Conservation (phyloP, 1,140 invertebrate species). For the Sycophila sp. region DNA sequence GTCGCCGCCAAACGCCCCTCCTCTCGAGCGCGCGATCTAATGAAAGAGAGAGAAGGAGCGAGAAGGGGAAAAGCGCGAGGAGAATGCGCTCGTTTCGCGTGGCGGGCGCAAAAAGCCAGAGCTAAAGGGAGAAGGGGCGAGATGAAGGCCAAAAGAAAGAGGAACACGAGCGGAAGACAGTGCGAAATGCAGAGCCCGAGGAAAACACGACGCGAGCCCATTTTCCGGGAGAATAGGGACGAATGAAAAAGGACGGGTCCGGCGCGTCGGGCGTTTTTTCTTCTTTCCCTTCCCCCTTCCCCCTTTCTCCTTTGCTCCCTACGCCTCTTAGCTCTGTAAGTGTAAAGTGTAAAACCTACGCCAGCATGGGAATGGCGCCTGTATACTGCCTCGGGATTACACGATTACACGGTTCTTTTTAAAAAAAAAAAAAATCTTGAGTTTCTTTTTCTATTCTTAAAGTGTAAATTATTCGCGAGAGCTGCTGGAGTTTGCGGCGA, state of each 20-base stretch:
- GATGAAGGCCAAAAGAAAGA: too few species aligned
- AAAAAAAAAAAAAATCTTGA: too few species aligned
- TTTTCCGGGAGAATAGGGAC: not conserved
- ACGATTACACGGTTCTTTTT: too few species aligned
- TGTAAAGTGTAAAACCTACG: too few species aligned
- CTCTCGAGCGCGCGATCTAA: constrained; percentile 11
- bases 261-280: not conserved
- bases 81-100: constrained; percentile 11
- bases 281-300: too few species aligned
- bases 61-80: constrained; percentile 3
- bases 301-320: too few species aligned
- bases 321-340: too few species aligned
- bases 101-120: not conserved
- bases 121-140: not conserved
- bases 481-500: too few species aligned
- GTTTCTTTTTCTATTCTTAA: too few species aligned
- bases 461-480: too few species aligned
- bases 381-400: too few species aligned
- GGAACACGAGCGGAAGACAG: not conserved
- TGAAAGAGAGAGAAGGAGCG: constrained; percentile 34
- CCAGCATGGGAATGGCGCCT: too few species aligned
- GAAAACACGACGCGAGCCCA: not conserved
- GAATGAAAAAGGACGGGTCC: not conserved
- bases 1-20: not conserved
- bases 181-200: not conserved